Conservation (phyloP, 2,113 vertebrate genomes). For the Phoenicopterus ruber region DNA sequence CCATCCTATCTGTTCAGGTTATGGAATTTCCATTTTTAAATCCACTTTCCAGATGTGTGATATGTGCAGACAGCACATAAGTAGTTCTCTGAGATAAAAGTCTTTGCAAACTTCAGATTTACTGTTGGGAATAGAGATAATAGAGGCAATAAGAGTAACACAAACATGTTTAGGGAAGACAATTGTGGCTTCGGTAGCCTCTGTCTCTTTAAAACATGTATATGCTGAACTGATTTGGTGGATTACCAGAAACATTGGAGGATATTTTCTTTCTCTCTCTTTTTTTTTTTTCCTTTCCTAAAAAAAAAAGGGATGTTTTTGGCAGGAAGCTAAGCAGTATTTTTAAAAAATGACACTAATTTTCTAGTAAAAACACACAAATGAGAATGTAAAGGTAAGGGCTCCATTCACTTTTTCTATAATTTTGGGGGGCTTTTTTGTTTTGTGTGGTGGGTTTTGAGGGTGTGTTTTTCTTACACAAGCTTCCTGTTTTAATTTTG, state of each 20-base stretch:
- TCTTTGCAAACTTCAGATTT: not conserved
- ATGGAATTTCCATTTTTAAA: not conserved
- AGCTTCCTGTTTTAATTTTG: not conserved
- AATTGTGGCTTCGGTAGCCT: not conserved
- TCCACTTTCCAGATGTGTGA: rapidly evolving
- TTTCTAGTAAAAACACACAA: not conserved
- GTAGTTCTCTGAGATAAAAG: not conserved
- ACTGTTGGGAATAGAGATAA: not conserved
- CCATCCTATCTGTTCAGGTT: not conserved
- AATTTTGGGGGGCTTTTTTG: not conserved
- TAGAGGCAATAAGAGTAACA: too few species aligned
- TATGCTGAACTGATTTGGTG: not conserved
- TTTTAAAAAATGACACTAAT: not conserved
- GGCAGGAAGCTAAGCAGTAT: not conserved
- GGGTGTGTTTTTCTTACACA: not conserved
- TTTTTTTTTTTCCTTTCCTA: not conserved
- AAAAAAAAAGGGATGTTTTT: not conserved
- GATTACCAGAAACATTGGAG: not conserved
- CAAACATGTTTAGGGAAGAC: not conserved
- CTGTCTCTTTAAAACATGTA: not conserved
- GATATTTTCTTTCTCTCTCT: not conserved
- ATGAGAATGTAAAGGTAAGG: not conserved
- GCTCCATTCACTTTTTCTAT: not conserved
- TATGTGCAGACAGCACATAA: not conserved
- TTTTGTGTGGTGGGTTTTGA: too few species aligned